Evolutionary conservation across 1,140 invertebrate genomes (phyloP), one percentile per base, ranked within the genome.

Genomic region (Orussus abietinus): DNA sequence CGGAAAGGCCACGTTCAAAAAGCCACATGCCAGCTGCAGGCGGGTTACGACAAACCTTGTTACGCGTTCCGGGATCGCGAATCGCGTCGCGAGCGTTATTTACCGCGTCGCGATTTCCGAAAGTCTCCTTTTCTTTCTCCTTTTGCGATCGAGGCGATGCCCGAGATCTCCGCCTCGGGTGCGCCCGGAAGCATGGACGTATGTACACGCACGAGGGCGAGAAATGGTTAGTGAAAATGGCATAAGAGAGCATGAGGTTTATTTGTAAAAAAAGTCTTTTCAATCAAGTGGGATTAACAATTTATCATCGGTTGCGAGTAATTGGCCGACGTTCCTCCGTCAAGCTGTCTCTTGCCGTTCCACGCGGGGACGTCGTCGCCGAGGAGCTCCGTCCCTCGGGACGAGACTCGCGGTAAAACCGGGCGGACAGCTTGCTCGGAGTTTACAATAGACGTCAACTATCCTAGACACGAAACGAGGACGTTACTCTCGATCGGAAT

Each of bases 161-260:
- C n/a, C n/a, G n/a, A n/a, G n/a, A n/a, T n/a, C n/a, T n/a, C n/a
- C n/a, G n/a, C n/a, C n/a, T n/a, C n/a, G n/a, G n/a, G n/a, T n/a
- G 30, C 7, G 13, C 9, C 13, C 5, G 13, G n/a, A 25, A 25
- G 9, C 31, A 13, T 9, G 7, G 14, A 32, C 14, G 10, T 9
- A 32, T 7, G n/a, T 7, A 14, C 14, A 32, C 14, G 10, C 31
- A 48, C 17, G 38, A 43, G 32, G 47, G 42, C 18, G 37, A 62
- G 52, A 55, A 31, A 60, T 58, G 45, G 66, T 72, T 70, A 72
- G 67, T 69, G 57, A 62, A 52, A 53, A 51, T 43, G 59, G 46
- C 21, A 50, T 59, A 57, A 58, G 41, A 66, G 68, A 69, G 63
- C 66, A 62, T 64, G 64, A 57, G 55, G 48, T 70, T 70, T 66